Conservation (phyloP, 2,113 vertebrate species). For the Elephas maximus region DNA sequence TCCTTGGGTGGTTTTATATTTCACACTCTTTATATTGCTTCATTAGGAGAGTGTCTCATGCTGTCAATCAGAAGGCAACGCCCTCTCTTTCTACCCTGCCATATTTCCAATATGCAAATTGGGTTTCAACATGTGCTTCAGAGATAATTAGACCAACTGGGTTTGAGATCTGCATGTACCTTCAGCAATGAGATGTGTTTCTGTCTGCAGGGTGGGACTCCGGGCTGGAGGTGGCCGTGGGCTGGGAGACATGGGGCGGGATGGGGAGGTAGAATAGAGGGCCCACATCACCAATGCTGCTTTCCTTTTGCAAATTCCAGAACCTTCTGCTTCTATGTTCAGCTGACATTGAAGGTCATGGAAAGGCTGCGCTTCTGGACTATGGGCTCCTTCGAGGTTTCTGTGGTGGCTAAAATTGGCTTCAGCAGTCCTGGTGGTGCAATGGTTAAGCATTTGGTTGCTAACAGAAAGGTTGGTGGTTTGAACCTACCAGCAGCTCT, state of each 20-base stretch:
- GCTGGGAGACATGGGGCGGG: not conserved
- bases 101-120: not conserved
- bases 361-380: not conserved
- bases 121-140: not conserved
- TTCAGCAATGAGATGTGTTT: accelerated
- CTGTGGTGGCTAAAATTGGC: not conserved
- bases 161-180: not conserved
- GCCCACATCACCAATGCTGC: accelerated
- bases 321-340: not conserved
- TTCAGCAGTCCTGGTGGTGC: not conserved
- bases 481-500: no score
- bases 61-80: not conserved
- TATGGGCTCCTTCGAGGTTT: not conserved
- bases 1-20: not conserved
- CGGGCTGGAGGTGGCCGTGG: accelerated
- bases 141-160: not conserved
- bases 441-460: no score
- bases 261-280: accelerated
- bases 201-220: not conserved
- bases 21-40: constrained; percentile 39
- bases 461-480: no score
- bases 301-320: not conserved
- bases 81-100: not conserved
- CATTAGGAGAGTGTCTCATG: not conserved
- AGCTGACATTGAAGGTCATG: not conserved